phyloP scores from a whole-genome alignment of 2,113 vertebrate genomes.

The Brienomyrus longianalis region DNA sequence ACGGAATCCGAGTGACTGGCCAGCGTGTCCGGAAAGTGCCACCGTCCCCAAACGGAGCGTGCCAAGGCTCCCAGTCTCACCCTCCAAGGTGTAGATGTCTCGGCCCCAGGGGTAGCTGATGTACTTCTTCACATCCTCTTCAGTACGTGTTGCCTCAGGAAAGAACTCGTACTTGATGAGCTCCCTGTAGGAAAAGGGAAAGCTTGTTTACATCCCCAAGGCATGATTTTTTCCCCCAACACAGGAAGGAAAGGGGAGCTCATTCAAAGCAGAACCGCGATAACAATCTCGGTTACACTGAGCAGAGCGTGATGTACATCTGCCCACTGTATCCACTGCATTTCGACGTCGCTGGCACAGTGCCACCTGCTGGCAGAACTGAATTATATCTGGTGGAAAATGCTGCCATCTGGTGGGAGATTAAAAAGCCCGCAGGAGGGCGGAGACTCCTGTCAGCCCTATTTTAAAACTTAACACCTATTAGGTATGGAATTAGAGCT shows the following conservation, averaged over 20 bases:
- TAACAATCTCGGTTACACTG: background rate
- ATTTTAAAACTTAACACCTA: too few species aligned
- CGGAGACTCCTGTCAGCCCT: too few species aligned
- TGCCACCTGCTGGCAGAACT: slow-evolving; percentile 25
- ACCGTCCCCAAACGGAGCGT: background rate
- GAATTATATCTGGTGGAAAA: slow-evolving; percentile 14
- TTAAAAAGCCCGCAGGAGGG: background rate
- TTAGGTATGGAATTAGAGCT: background rate
- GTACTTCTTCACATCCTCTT: slow-evolving; percentile 85
- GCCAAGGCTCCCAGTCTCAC: slow-evolving; percentile 51
- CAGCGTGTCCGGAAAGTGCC: background rate
- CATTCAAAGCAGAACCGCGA: slow-evolving; percentile 9
- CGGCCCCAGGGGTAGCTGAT: slow-evolving; percentile 91
- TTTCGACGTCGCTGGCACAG: background rate
- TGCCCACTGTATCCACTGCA: background rate
- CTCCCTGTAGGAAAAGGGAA: slow-evolving; percentile 62
- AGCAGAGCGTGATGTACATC: background rate
- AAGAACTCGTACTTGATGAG: slow-evolving; percentile 98
- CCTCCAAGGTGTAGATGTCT: slow-evolving; percentile 94
- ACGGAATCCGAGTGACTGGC: background rate
- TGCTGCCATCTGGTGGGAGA: slow-evolving; percentile 11
- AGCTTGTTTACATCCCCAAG: background rate
- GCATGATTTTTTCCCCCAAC: background rate
- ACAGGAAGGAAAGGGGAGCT: slow-evolving; percentile 33
- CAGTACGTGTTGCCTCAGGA: slow-evolving; percentile 86